Percentiles rank a stretch among this genome's conserved stretches.
Evolutionary conservation across 2,797 vertebrate species (phyloP).

Genomic region (Hephaestus fuliginosus): DNA sequence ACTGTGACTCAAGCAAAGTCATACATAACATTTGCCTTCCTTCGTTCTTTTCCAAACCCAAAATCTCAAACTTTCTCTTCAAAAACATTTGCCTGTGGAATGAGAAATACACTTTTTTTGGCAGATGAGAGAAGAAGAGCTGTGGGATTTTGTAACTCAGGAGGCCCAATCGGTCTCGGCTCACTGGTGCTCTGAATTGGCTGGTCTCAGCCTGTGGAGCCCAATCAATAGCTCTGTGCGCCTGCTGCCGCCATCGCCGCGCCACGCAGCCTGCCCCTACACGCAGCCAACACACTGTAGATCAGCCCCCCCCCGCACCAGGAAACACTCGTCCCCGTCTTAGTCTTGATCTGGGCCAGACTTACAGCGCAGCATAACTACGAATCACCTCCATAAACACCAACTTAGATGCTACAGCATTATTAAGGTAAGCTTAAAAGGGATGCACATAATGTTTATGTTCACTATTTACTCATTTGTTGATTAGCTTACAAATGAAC

Average conservation of each 20-base stretch:
- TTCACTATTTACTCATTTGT: neutral
- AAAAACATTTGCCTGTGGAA: conserved; percentile 78
- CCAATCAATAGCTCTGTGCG: conserved; percentile 82
- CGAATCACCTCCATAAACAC: neutral
- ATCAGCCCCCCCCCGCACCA: conserved; percentile 40
- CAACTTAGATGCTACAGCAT: neutral
- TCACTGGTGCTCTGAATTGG: conserved; percentile 89
- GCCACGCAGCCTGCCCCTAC: conserved; percentile 59
- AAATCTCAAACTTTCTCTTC: conserved; percentile 64
- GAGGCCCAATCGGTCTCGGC: conserved; percentile 87
- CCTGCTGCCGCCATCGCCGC: conserved; percentile 66
- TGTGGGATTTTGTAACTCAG: conserved; percentile 85
- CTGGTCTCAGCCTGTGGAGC: conserved; percentile 86
- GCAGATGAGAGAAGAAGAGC: conserved; percentile 78
- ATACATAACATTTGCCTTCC: conserved; percentile 31
- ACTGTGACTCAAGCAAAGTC: conserved; percentile 18
- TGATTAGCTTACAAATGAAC: conserved; percentile 2
- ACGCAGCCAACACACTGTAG: conserved; percentile 60
- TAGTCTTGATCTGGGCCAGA: conserved; percentile 51
- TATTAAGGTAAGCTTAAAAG: neutral
- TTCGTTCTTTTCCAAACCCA: conserved; percentile 27
- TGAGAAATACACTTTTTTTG: conserved; percentile 72
- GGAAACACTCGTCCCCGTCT: conserved; percentile 50
- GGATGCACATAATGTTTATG: neutral
- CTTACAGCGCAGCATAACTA: conserved; percentile 8